These are phyloP conservation scores for Pluvianellus socialis DNA, from an alignment of 2,113 vertebrate genomes.

Conservation along the genomic window DNA sequence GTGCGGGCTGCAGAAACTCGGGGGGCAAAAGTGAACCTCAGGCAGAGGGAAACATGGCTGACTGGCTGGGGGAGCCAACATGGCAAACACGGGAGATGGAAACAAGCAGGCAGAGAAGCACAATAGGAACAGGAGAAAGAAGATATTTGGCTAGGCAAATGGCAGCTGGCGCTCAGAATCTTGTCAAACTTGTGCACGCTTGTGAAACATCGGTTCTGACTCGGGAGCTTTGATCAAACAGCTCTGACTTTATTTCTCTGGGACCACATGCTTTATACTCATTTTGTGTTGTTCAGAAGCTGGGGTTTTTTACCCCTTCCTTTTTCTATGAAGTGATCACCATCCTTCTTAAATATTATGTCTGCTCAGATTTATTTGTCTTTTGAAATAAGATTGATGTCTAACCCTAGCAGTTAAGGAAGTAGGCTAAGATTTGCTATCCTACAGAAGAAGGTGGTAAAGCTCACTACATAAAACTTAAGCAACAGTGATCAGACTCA, in stretches of 20 bases:
- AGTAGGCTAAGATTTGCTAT: background rate
- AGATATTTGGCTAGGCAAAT: background rate
- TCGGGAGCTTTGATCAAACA: background rate
- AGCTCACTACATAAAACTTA: background rate
- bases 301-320: fast-evolving
- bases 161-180: background rate
- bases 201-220: background rate
- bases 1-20: fast-evolving
- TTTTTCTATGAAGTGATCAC: background rate
- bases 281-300: background rate
- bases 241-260: background rate
- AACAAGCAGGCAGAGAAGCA: background rate
- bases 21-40: fast-evolving
- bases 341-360: background rate
- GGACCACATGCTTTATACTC: background rate
- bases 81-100: fast-evolving
- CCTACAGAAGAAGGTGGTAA: background rate
- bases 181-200: background rate
- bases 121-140: background rate
- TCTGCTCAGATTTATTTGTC: background rate
- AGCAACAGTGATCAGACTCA: background rate
- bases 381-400: background rate
- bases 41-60: background rate
- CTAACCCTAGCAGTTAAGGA: background rate
- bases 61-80: fast-evolving